A percentile compares a stretch with the other conserved stretches of the same genome.
Evolutionary conservation across 2,888 invertebrate species (phyloP).

Genomic region (Chaetoderma sp.): DNA sequence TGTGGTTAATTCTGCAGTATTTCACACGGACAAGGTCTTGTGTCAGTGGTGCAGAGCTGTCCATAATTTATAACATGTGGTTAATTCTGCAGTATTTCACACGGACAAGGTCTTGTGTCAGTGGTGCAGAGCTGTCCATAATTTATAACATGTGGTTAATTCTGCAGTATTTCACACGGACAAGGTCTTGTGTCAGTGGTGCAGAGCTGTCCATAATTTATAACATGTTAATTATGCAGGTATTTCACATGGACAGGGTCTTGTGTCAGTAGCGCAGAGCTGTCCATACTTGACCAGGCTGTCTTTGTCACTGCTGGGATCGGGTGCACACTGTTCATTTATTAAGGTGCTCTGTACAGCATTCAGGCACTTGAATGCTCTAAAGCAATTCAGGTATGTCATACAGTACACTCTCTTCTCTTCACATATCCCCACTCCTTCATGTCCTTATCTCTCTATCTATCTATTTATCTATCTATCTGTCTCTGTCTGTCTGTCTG

Average conservation of each 20-base stretch:
- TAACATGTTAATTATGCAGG: constrained; percentile 34
- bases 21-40: too few species aligned
- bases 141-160: background rate
- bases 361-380: constrained; percentile 41
- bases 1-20: too few species aligned
- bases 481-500: too few species aligned
- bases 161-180: background rate
- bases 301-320: constrained; percentile 54
- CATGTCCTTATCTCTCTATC: too few species aligned
- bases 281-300: constrained; percentile 48
- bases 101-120: background rate
- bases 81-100: too few species aligned
- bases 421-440: too few species aligned
- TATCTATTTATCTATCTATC: too few species aligned
- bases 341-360: constrained; percentile 42
- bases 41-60: too few species aligned
- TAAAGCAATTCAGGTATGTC: constrained; percentile 56
- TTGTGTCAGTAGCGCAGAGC: constrained; percentile 45
- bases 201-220: background rate
- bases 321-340: constrained; percentile 38
- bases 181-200: too few species aligned
- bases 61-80: too few species aligned
- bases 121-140: background rate
- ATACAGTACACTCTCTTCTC: too few species aligned
- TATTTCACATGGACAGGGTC: constrained; percentile 39